A percentile compares a stretch with the other conserved stretches of the same genome.
phyloP scores from a whole-genome alignment of 2,888 invertebrate species.

The Saturnia pavonia region DNA sequence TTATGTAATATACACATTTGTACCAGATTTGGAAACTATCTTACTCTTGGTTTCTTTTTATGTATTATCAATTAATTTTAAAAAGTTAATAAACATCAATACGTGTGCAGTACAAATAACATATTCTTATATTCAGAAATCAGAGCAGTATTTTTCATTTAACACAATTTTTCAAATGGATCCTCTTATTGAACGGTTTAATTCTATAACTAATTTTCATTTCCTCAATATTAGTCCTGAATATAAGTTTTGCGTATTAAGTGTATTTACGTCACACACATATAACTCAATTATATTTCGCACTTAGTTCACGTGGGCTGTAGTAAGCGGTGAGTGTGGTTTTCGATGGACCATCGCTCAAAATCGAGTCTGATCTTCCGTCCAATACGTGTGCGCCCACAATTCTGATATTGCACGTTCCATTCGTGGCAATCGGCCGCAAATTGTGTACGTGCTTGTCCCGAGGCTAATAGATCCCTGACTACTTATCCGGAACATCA shows the following conservation, averaged over 20 bases:
- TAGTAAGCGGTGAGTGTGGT: constrained; percentile 30
- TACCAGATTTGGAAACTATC: background rate
- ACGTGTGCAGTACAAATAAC: no score
- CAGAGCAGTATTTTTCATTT: background rate
- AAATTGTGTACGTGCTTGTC: constrained; percentile 60
- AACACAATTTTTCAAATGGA: background rate
- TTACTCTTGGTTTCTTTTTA: background rate
- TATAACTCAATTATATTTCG: constrained; percentile 2
- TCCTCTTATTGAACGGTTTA: background rate
- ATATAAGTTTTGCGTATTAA: background rate
- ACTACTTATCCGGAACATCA: constrained; percentile 31
- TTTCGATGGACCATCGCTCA: constrained; percentile 27
- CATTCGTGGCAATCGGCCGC: constrained; percentile 60
- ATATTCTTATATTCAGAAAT: background rate
- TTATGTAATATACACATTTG: constrained; percentile 12
- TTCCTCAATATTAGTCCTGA: background rate
- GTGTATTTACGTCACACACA: background rate
- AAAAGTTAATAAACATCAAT: no score
- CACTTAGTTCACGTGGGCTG: background rate
- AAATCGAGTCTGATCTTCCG: constrained; percentile 42
- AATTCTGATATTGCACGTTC: constrained; percentile 56
- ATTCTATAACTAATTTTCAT: background rate
- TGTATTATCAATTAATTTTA: background rate
- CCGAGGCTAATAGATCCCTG: constrained; percentile 47
- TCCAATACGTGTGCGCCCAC: constrained; percentile 30